Base-by-base conservation (phyloP, 2,113 vertebrate species). In the Gobio gobio region DNA sequence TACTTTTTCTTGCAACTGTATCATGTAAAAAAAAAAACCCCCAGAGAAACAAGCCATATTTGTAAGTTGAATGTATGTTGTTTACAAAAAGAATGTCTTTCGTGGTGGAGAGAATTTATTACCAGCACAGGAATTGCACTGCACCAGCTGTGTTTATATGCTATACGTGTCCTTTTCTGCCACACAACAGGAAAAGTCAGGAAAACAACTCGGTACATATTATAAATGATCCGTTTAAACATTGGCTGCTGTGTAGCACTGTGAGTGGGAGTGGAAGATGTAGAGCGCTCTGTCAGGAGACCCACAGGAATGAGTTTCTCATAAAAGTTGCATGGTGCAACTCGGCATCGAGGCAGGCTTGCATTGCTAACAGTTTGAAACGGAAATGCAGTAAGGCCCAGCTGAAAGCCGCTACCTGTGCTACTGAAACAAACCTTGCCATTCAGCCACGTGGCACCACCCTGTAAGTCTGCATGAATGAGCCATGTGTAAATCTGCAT, bases 71-170 rank as follows among this genome's bases (percentile, higher is more conserved):
- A 29, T 81, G 59, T 9, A n/a, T 16, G 3, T 45, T 45, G 4
- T 20, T 45, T 47, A 20, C 20, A 89, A 89, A 85, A 81, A 73
- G 74, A 86, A 5, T 26, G 89, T 89, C 90, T 85, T 88, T 92
- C 92, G 93, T 89, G 91, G 91, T 89, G 90, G 90, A 92, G 93
- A 86, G 90, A 92, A 91, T 91, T 91, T 87, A 93, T 93, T 90
- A 92, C 86, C 70, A 86, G 61, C 78, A 40, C 88, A 90, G 92
- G 90, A 94, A 92, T 90, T 88, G 64, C 82, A 78, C 26, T 33
- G 83, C 81, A 90, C 85, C 76, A 89, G 86, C 85, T 54, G 5
- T 78, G 89, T 87, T 87, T 83, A 82, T 33, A 84, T 24, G 78
- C 89, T 91, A 86, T 80, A 90, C 90, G 90, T 91, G 88, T 83